Evolutionary conservation across 2,888 invertebrate species (phyloP).

Genomic region (Odontothrips loti): DNA sequence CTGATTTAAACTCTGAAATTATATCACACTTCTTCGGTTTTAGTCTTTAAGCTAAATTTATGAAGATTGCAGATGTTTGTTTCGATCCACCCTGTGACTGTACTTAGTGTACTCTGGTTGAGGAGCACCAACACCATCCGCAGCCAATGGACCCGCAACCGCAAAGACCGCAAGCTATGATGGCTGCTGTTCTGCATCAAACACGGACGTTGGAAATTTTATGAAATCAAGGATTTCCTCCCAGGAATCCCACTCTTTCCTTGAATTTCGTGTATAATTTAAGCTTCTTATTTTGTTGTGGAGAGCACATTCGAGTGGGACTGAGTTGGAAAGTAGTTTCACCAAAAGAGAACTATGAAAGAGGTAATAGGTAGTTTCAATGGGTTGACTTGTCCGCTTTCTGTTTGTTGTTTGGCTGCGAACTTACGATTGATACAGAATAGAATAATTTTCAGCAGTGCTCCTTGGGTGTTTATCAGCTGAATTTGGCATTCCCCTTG

Average conservation of each 20-base stretch:
- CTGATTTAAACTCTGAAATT: neutral
- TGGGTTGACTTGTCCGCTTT: neutral
- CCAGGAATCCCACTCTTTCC: too few relatives aligned
- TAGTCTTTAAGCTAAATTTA: neutral
- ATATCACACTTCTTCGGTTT: too few relatives aligned
- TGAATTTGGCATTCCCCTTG: too few relatives aligned
- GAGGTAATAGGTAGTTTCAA: neutral
- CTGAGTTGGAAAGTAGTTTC: neutral
- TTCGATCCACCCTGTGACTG: neutral
- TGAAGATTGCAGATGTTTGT: neutral
- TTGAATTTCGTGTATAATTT: too few relatives aligned
- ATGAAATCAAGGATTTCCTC: too few relatives aligned
- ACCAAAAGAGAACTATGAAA: neutral
- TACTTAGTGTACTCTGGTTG: neutral
- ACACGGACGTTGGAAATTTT: neutral
- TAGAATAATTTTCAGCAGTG: too few relatives aligned
- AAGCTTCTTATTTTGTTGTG: too few relatives aligned
- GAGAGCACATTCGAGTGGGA: neutral
- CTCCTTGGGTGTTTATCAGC: too few relatives aligned
- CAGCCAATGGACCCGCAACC: neutral
- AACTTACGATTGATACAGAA: too few relatives aligned
- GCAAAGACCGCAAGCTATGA: constrained; percentile 18
- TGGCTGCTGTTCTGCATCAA: constrained; percentile 10
- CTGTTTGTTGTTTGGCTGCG: neutral
- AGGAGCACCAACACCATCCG: neutral